Base-by-base conservation (phyloP, 2,888 invertebrate species). In the Erebia aethiops region DNA sequence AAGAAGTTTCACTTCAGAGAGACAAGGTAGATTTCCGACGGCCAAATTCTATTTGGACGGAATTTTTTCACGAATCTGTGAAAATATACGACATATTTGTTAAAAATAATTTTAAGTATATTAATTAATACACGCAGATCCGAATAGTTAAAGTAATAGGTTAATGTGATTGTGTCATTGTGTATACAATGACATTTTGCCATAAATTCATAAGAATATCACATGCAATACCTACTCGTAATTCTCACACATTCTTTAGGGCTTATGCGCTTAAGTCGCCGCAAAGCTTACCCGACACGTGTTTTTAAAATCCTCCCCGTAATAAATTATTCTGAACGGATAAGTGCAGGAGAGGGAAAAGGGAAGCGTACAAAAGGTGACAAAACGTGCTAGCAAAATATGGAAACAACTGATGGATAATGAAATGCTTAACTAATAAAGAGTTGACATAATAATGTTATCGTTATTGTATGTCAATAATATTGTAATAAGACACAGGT, bases 161-260 rank as follows among this genome's bases (percentile, higher is more conserved):
- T n/a, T n/a, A n/a, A n/a, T n/a, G n/a, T n/a, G n/a, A n/a, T n/a
- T n/a, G n/a, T n/a, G n/a, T n/a, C n/a, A n/a, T n/a, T n/a, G n/a
- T n/a, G n/a, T n/a, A 35, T 7, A 35, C 35, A 35, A 35, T 88
- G 35, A 65, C 75, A 76, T 21, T 66, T 86, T 5, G 35, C 26
- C 41, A 67, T 68, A 69, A 73, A 67, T 58, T 62, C 41, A 18
- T 54, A 64, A 67, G 78, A 76, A 81, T 79, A 83, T 86, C 91
- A 89, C 86, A 87, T 89, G 90, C 82, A 80, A 78, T 82, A 49
- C 62, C 21, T 82, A 49, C 62, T 49, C 62, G 62, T 21, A 84
- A 83, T 90, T 91, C 89, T 85, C 91, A 90, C 89, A 89, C 88
- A 88, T 87, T 88, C 89, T 89, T 89, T 87, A 89, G 87, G 87